These are phyloP conservation scores for Rhodinocichla rosea DNA, from an alignment of 2,113 vertebrate genomes.

Conservation along the genomic window DNA sequence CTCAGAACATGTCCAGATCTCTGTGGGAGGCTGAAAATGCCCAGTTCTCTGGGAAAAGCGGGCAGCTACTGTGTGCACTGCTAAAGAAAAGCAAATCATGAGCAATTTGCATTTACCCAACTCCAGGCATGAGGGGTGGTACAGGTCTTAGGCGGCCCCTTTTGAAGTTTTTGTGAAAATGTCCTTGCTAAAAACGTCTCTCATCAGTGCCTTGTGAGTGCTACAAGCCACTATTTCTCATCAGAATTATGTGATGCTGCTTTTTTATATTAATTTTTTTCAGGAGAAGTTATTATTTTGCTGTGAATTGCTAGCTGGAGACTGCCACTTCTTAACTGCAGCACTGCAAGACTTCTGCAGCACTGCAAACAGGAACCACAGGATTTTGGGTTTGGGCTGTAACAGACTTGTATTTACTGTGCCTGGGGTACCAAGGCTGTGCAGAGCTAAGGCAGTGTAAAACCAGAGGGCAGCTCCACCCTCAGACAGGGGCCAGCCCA, in stretches of 20 bases:
- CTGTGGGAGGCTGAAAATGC: background rate
- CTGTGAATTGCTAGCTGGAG: background rate
- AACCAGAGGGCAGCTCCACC: background rate
- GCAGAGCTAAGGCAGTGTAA: background rate
- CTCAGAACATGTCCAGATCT: background rate
- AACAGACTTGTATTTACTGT: background rate
- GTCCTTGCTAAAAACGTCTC: background rate
- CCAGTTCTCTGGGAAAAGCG: background rate
- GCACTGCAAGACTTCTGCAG: background rate
- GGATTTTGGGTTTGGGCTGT: background rate
- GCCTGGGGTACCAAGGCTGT: background rate
- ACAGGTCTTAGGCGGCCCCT: background rate
- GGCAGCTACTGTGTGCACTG: background rate
- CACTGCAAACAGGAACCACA: background rate
- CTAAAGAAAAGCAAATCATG: background rate
- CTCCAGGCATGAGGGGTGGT: background rate
- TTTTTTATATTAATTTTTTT: background rate
- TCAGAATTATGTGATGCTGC: background rate
- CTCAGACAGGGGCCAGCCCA: background rate
- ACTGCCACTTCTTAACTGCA: background rate
- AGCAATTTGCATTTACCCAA: background rate
- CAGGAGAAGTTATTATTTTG: background rate
- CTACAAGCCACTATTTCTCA: background rate
- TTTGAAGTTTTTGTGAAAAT: slow-evolving; percentile 25
- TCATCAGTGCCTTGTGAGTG: background rate